Conservation (phyloP, 2,888 invertebrate genomes). For the Ptilodon capucinus region DNA sequence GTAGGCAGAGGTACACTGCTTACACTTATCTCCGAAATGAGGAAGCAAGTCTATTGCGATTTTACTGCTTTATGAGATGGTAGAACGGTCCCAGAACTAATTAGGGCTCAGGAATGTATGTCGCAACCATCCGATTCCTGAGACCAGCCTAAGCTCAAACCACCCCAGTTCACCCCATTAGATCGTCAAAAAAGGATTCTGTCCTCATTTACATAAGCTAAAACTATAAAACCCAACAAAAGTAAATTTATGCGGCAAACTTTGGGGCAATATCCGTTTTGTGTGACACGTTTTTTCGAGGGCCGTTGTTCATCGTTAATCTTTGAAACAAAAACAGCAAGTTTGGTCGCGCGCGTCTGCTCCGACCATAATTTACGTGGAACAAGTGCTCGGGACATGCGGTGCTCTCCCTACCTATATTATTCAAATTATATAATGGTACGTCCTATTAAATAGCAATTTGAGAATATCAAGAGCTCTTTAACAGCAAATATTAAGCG, state of each 20-base stretch:
- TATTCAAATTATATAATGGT: neutral
- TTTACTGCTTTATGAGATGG: no score
- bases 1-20: no score
- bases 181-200: slow-evolving; percentile 55
- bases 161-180: no score
- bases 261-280: slow-evolving; percentile 73
- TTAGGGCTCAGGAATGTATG: no score
- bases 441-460: no score
- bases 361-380: slow-evolving; percentile 72
- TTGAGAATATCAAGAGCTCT: no score
- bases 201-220: slow-evolving; percentile 63
- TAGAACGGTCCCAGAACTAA: no score
- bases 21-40: no score
- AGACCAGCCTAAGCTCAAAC: no score
- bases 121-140: no score
- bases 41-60: no score
- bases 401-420: slow-evolving; percentile 13
- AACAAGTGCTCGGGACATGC: slow-evolving; percentile 73
- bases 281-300: slow-evolving; percentile 76
- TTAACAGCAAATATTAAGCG: no score
- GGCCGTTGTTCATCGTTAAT: slow-evolving; percentile 79
- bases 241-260: slow-evolving; percentile 72
- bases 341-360: slow-evolving; percentile 64
- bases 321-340: slow-evolving; percentile 79
- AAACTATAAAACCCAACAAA: slow-evolving; percentile 59